Evolutionary conservation across 2,113 vertebrate genomes (phyloP), one percentile per base, ranked within the genome.

Genomic region (Abramis brama): DNA sequence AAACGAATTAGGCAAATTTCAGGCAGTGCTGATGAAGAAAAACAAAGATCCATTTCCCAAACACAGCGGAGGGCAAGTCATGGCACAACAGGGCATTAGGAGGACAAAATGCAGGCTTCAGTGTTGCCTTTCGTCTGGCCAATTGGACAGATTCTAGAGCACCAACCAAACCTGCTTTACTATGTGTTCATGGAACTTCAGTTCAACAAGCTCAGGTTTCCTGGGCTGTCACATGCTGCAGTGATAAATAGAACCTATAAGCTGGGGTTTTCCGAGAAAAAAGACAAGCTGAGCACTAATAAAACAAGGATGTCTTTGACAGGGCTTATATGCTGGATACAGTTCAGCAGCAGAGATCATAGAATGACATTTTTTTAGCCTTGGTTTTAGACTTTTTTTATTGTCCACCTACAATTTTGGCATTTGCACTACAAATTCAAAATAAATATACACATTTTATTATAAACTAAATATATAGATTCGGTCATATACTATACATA

Each of bases 1-100:
- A 92, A 93, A 89, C 91, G 85, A 89, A 94, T 93, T 91, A 88
- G 91, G 93, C 91, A 93, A 92, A 93, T 90, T 85, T 87, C 84
- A 87, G 80, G 75, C 47, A 68, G 66, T 5, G 52, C 91, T 91
- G 91, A 93, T 90, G 92, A 92, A 89, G 89, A 91, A 91, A 92
- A 92, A 94, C 92, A 94, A 84, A 91, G 91, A 91, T 87, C 84
- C 7, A 73, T 93, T 92, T 88, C 70, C 36, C 70, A 89, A 60
- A 86, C 87, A 86, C 86, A 87, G 84, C 50, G 79, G 86, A 75
- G 88, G 83, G 89, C 62, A 23, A 87, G 52, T 86, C 81, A 64
- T 89, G 45, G 84, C 52, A 59, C 52, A 78, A 59, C 86, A 78
- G 52, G 76, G 30, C 76, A 36, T 36, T 59, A 74, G 82, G 89